phyloP scores from a whole-genome alignment of 37 sponge, comb jelly and placozoan genomes.

The Bolinopsis microptera region DNA sequence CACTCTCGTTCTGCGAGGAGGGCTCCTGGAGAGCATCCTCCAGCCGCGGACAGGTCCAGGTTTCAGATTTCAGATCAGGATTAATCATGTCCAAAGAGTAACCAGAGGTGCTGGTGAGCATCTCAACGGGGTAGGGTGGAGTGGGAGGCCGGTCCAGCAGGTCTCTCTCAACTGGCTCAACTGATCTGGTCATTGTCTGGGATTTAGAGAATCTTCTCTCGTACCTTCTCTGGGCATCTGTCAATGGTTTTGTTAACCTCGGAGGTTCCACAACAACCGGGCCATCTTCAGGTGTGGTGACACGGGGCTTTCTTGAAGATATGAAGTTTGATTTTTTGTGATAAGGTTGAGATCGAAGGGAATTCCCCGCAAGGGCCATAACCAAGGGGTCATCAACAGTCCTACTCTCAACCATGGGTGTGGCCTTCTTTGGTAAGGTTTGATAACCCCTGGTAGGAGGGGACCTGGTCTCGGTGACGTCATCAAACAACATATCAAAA shows the following conservation, averaged over 20 bases:
- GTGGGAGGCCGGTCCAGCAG: not conserved
- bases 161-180: not conserved
- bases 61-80: not conserved
- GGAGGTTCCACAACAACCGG: not conserved
- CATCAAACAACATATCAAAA: not conserved
- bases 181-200: not conserved
- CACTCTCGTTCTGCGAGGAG: not conserved
- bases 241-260: not conserved
- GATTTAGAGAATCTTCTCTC: slow-evolving; percentile 10
- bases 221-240: slow-evolving; percentile 60
- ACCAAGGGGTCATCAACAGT: not conserved
- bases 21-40: slow-evolving; percentile 8
- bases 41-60: not conserved
- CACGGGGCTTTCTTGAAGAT: not conserved
- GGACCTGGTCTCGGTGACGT: slow-evolving; percentile 4
- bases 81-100: slow-evolving; percentile 60
- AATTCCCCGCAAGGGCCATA: not conserved
- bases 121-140: slow-evolving; percentile 25
- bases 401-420: not conserved
- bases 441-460: not conserved
- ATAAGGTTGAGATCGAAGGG: not conserved
- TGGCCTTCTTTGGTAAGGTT: not conserved
- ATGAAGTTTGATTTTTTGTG: not conserved
- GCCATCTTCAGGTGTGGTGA: not conserved
- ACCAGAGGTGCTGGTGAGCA: not conserved